These are phyloP conservation scores for Malurus melanocephalus DNA, from an alignment of 2,113 vertebrate genomes.

Conservation along the genomic window DNA sequence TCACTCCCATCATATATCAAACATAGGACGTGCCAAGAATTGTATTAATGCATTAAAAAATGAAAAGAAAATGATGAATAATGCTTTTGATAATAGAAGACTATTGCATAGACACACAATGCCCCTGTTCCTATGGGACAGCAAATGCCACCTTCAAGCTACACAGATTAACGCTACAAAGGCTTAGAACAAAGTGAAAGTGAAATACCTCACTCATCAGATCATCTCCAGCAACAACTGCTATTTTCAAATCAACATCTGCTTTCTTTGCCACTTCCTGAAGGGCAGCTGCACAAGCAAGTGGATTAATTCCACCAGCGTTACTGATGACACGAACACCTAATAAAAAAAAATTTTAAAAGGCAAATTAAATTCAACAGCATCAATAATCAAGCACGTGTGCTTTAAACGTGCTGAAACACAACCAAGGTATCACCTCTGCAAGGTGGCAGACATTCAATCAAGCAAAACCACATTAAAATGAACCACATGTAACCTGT, in stretches of 20 bases:
- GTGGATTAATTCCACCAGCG: conserved; percentile 83
- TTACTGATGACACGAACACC: conserved; percentile 86
- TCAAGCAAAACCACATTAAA: neutral
- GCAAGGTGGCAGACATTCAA: neutral
- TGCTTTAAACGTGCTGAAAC: neutral
- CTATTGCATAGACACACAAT: neutral
- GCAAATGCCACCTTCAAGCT: neutral
- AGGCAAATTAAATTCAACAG: neutral
- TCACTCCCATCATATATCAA: neutral
- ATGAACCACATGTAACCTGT: neutral
- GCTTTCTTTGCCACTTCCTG: conserved; percentile 79
- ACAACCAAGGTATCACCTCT: neutral
- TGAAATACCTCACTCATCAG: conserved; percentile 78
- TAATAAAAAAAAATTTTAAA: neutral
- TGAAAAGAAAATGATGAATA: neutral
- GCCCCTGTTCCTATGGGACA: neutral
- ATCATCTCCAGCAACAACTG: conserved; percentile 86
- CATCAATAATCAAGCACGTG: neutral
- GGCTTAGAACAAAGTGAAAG: neutral
- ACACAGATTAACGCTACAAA: neutral
- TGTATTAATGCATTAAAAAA: neutral
- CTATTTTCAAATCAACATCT: conserved; percentile 81
- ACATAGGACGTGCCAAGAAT: neutral
- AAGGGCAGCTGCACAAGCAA: conserved; percentile 79
- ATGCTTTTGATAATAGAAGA: fast-evolving